Evolutionary conservation across 2,888 invertebrate species (phyloP).

Genomic region (Thecophora atra): DNA sequence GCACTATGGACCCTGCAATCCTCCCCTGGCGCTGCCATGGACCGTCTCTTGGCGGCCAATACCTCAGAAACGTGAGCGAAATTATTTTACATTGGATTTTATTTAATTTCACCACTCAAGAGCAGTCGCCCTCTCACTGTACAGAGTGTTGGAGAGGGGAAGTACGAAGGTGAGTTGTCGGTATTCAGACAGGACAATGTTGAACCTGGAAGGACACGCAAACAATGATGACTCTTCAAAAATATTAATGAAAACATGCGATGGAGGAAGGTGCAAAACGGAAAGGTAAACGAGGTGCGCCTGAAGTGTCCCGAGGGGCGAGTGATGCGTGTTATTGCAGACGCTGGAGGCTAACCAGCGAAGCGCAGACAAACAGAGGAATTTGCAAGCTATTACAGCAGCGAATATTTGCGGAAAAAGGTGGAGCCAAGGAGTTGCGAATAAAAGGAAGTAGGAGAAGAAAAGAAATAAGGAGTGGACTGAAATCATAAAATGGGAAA

Average conservation of each 20-base stretch:
- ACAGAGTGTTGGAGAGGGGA: neutral
- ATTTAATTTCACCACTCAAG: conserved; percentile 53
- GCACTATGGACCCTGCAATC: neutral
- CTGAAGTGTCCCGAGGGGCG: neutral
- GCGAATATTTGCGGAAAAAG: neutral
- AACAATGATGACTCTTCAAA: no score
- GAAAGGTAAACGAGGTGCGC: neutral
- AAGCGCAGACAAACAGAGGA: no score
- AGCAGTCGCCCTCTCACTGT: conserved; percentile 42
- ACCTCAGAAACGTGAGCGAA: conserved; percentile 52
- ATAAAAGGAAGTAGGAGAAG: conserved; percentile 7
- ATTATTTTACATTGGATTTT: conserved; percentile 60
- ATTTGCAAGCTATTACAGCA: no score
- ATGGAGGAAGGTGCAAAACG: no score
- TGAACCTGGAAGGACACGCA: no score
- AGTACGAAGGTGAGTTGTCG: neutral
- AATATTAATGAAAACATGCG: no score
- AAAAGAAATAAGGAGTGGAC: neutral
- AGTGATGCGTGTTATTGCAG: no score
- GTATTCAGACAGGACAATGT: neutral
- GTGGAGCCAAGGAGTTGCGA: neutral
- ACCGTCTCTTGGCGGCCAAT: neutral
- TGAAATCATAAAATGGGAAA: no score
- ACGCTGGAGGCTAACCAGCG: no score
- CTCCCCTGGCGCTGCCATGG: neutral